Evolutionary conservation across 1,140 invertebrate species (phyloP), one percentile per base, ranked within the genome.

Genomic region (Microvelia longipes): DNA sequence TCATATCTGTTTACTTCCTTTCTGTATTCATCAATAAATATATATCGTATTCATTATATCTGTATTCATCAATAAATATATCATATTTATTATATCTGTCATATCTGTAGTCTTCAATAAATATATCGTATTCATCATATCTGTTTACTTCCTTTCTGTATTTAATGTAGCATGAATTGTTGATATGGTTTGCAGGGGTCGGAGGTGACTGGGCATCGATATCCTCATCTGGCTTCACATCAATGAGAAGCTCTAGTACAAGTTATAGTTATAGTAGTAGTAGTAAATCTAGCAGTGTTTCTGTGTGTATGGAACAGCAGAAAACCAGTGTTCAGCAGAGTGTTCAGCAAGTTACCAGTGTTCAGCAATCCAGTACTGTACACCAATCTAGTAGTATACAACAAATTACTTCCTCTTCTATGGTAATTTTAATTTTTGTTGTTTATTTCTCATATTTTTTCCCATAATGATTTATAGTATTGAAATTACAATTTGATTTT

Each of bases 231-330:
- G 62, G 62, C 5, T 64, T 64, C 62, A 64, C 25, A 2, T 64
- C 62, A 11, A 26, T 64, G 62, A 64, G 25, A 26, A 64, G 62
- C 25, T 64, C 62, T 11, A 15, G 25, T 15, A 26, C 2, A 64
- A 13, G 66, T 2, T 28, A 67, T 28, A 64, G 50, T 61, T 26
- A 35, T 30, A 71, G 67, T 11, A 29, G 29, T 67, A 28, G 28
- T 62, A 71, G 70, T 60, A 70, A 50, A 50, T 50, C 35, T 50
- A 50, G 35, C 60, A 25, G 29, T n/a, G 24, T 65, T 13, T 29
- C 30, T 15, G 61, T 69, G 15, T 62, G 28, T 25, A 26, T 69
- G 68, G 67, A 69, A 29, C 68, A 69, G 68, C 2, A 35, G 1
- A 19, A 29, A 24, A 14, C 24, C 14, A n/a, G 2, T 27, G 19